Evolutionary conservation across 1,140 invertebrate species (phyloP).

Genomic region (Platyura marginata): DNA sequence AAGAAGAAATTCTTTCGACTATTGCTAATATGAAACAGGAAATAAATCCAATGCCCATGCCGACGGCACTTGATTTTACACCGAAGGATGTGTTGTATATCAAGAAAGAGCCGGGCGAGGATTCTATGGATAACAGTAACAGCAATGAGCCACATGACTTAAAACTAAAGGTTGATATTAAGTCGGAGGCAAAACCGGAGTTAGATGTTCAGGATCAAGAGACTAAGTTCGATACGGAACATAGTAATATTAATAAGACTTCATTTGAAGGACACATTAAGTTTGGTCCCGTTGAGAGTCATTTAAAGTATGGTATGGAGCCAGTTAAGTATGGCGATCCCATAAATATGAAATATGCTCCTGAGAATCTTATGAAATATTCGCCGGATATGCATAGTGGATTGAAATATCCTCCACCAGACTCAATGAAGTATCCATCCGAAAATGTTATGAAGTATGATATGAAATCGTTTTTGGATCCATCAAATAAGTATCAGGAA

Average conservation of each 20-base stretch:
- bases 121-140: slow-evolving; percentile 20
- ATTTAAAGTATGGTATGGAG: neutral
- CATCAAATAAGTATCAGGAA: slow-evolving; percentile 16
- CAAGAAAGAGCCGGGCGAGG: slow-evolving; percentile 24
- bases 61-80: slow-evolving; percentile 2
- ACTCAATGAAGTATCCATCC: slow-evolving; percentile 10
- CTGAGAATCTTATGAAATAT: neutral
- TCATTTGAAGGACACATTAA: slow-evolving; percentile 10
- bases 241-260: neutral
- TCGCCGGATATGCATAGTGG: slow-evolving; percentile 16
- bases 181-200: slow-evolving; percentile 15
- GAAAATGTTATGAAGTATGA: slow-evolving; percentile 17
- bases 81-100: slow-evolving; percentile 14
- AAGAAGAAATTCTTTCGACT: slow-evolving; percentile 21
- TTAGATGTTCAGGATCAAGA: neutral
- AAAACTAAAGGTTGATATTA: slow-evolving; percentile 24
- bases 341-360: neutral
- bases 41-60: slow-evolving; percentile 6
- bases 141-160: slow-evolving; percentile 23
- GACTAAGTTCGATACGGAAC: neutral
- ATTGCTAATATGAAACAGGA: slow-evolving; percentile 23
- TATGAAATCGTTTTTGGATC: slow-evolving; percentile 22
- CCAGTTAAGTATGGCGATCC: neutral
- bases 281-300: neutral
- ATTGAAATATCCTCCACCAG: slow-evolving; percentile 18